phyloP scores from a whole-genome alignment of 2,797 vertebrate species.

The Luscinia megarhynchos region DNA sequence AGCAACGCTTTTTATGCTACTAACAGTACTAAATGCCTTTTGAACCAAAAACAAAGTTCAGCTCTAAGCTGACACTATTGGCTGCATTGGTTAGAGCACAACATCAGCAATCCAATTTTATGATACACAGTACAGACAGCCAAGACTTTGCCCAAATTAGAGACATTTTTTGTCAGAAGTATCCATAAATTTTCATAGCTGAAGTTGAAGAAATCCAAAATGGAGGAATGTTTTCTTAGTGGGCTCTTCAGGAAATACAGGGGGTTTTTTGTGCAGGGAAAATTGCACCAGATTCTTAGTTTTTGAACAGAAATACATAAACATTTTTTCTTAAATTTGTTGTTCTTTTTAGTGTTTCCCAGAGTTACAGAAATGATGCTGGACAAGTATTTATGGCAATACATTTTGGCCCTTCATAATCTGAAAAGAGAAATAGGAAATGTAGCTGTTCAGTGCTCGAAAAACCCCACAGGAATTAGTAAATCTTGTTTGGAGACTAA shows the following conservation, averaged over 20 bases:
- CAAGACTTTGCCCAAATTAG: neutral
- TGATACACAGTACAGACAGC: neutral
- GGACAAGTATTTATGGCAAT: neutral
- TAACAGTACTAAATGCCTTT: neutral
- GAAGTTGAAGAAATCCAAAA: neutral
- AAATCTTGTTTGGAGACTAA: neutral
- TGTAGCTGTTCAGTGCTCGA: neutral
- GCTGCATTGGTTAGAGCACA: neutral
- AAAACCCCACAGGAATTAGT: neutral
- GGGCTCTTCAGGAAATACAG: neutral
- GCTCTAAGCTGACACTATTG: neutral
- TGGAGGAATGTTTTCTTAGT: neutral
- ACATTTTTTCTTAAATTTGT: neutral
- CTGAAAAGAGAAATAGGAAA: neutral
- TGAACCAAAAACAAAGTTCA: neutral
- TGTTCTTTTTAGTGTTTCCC: neutral
- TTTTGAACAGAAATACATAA: neutral
- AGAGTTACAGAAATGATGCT: neutral
- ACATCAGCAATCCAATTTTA: accelerated
- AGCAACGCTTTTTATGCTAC: neutral
- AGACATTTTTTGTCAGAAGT: neutral
- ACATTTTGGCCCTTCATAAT: neutral
- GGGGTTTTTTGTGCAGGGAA: neutral
- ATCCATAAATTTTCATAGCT: neutral
- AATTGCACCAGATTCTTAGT: neutral